phyloP scores from a whole-genome alignment of 2,888 invertebrate genomes.

The Mythimna vitellina region DNA sequence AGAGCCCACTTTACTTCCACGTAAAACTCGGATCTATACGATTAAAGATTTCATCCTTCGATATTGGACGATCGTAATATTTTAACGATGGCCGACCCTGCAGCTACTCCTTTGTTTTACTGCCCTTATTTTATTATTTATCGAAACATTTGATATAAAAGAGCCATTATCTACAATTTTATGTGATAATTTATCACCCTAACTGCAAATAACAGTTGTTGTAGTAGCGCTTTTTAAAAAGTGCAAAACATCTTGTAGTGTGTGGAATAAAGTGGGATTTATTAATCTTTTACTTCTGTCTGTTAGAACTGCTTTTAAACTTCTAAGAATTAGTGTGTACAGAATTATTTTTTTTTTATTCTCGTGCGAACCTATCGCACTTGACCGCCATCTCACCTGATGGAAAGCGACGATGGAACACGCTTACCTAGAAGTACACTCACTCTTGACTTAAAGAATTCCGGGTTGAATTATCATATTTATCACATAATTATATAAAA shows the following conservation, averaged over 20 bases:
- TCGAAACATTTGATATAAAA: conserved; percentile 87
- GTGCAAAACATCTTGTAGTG: conserved; percentile 11
- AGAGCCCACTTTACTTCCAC: conserved; percentile 76
- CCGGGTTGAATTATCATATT: too few relatives aligned
- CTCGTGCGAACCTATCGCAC: too few relatives aligned
- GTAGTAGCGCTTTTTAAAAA: conserved; percentile 54
- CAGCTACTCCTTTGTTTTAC: conserved; percentile 85
- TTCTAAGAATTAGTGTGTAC: too few relatives aligned
- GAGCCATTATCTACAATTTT: conserved; percentile 83
- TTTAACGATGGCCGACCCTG: conserved; percentile 85
- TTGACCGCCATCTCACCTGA: too few relatives aligned
- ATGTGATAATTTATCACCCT: conserved; percentile 81
- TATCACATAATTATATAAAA: too few relatives aligned
- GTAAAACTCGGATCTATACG: conserved; percentile 81
- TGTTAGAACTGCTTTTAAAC: too few relatives aligned
- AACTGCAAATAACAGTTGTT: conserved; percentile 70
- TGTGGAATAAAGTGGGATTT: background rate
- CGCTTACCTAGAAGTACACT: too few relatives aligned
- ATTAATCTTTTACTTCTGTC: too few relatives aligned
- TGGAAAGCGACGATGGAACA: too few relatives aligned
- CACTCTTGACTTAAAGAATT: too few relatives aligned
- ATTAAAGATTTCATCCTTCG: conserved; percentile 88
- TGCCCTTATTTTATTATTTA: conserved; percentile 88
- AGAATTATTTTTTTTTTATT: too few relatives aligned
- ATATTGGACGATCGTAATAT: conserved; percentile 89